Evolutionary conservation across 2,797 vertebrate genomes (phyloP), one percentile per base, ranked within the genome.

Genomic region (Macrochelys suwanniensis): DNA sequence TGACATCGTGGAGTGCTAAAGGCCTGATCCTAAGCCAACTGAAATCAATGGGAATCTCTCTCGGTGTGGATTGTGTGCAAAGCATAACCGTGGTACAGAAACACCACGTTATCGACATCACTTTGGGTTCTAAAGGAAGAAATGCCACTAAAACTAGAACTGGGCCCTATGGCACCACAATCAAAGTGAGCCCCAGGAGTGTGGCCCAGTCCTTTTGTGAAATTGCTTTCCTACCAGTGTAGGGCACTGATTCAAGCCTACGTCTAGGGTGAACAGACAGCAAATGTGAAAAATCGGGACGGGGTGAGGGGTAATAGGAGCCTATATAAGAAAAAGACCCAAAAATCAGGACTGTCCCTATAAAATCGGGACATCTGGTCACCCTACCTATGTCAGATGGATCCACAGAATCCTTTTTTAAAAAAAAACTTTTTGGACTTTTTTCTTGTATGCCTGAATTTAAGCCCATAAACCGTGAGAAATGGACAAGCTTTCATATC

Each of bases 81-180:
- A 89, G 42, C 82, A 3, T 65, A 94, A 1, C 37, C 33, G 42
- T 5, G 0, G 90, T 94, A 91, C 89, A 89, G 0, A 85, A 71
- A 83, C 88, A 85, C 85, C 87, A 77, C 5, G 5, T 90, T 81
- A 42, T 23, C 77, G 12, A 42, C 92, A 84, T 96, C 77, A 90
- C 94, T 95, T 80, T 82, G 33, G 90, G 90, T 96, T 92, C 84
- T 96, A 25, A 84, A 94, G 80, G 28, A 95, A 91, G 80, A 92
- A 89, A 84, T 47, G 16, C 7, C 31, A 42, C 90, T 93, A 51
- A 96, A 95, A 95, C 92, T 90, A 93, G 87, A 51, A 94, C 49
- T 74, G 65, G 65, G 33, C 33, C 17, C 33, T 57, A 57, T 61
- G 83, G n/a, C n/a, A 33, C 83, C 0, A 0, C 85, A 25, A 25